Base-by-base conservation (phyloP, 2,888 invertebrate genomes). In the Cephus nigrinus region DNA sequence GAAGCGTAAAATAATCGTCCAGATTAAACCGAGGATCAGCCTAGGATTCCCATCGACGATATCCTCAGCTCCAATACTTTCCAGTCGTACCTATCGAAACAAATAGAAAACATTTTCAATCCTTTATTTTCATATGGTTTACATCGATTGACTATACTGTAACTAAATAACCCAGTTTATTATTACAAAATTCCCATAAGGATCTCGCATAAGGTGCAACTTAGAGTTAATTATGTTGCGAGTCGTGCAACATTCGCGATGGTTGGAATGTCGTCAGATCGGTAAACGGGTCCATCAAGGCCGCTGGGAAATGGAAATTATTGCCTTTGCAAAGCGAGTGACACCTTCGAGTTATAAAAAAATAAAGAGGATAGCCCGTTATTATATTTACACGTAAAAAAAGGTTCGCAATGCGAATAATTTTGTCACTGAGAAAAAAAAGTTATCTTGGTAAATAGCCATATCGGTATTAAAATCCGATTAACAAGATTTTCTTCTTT, bases 1-100 rank as follows among this genome's bases (percentile, higher is more conserved):
- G 94, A 99, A 99, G 81, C 99, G 94, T 84, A 99, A 94, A 93
- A 99, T 99, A 90, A 99, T 99, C 80, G 99, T 99, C 99, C 99
- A 99, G 86, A 99, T 98, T 76, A 99, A 94, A 86, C 99, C 99
- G 83, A 99, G 95, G 91, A 99, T 99, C 83, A 99, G 94, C 75
- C 98, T 94, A 72, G 98, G 98, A 93, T 99, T 99, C 55, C 99
- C 98, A 92, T 99, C 99, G 82, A 99, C 98, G 84, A 99, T 99
- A 92, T 99, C 99, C 92, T 99, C 99, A 30, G 99, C 99, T 83
- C 99, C 99, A 89, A 99, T 99, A 88, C 98, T 99, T 93, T 99
- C 99, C 92, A 99, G 93, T 75, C 98, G 96, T 80, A 99, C 97
- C 98, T 98, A 79, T 23, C 9, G 2, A 1, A 82, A 85, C 5